These are phyloP conservation scores for Drosophila sechellia DNA, from an alignment of 1,140 invertebrate species.

Conservation along the genomic window DNA sequence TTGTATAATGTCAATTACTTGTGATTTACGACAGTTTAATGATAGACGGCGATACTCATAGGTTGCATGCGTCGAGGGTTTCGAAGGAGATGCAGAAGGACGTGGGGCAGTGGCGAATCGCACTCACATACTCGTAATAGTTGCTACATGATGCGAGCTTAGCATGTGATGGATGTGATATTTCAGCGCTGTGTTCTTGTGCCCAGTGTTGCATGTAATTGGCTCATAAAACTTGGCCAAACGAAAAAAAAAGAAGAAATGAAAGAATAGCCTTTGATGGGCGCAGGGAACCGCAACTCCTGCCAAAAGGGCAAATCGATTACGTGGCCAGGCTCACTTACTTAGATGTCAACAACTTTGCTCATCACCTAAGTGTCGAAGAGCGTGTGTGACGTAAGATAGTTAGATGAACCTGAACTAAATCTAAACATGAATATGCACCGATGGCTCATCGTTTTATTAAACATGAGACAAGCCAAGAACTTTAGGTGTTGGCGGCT, in stretches of 20 bases:
- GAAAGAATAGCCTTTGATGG: conserved; percentile 18
- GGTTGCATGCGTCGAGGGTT: conserved; percentile 39
- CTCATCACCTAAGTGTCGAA: conserved; percentile 19
- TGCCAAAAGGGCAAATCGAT: conserved; percentile 39
- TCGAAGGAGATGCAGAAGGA: not conserved
- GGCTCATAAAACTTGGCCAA: conserved; percentile 58
- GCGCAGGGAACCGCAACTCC: conserved; percentile 8
- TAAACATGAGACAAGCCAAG: conserved; percentile 52
- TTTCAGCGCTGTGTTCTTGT: conserved; percentile 60
- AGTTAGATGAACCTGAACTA: conserved; percentile 30
- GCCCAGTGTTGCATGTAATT: conserved; percentile 80
- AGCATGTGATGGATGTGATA: conserved; percentile 62
- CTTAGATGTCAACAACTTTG: conserved; percentile 65
- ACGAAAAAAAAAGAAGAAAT: not conserved
- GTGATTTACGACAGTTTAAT: conserved; percentile 82
- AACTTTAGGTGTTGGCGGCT: conserved; percentile 66
- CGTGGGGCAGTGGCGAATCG: conserved; percentile 21
- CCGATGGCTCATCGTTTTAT: conserved; percentile 12
- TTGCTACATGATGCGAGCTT: conserved; percentile 59
- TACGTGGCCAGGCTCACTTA: conserved; percentile 24
- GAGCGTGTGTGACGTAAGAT: conserved; percentile 49
- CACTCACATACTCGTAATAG: conserved; percentile 40
- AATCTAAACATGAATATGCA: conserved; percentile 10
- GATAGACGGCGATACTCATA: conserved; percentile 61
- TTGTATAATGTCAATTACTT: conserved; percentile 83